Base-by-base conservation (phyloP, 2,797 vertebrate genomes). In the Netta rufina region DNA sequence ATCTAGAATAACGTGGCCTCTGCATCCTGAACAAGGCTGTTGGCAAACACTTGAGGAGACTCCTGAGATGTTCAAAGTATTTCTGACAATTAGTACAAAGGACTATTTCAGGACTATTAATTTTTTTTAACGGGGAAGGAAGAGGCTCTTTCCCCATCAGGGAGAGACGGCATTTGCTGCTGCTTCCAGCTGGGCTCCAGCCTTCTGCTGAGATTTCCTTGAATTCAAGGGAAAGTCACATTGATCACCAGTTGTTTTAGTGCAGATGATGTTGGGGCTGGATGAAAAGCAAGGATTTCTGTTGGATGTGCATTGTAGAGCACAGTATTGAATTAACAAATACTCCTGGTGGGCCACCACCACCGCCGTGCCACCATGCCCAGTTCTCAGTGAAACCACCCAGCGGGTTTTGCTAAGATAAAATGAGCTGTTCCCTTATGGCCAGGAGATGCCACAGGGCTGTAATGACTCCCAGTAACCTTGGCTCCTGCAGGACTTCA, bases 341-440 rank as follows among this genome's bases (percentile, higher is more conserved):
- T 39, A 32, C 13, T 11, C 57, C 69, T n/a, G 43, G 13, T 13
- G 28, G 30, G 45, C 45, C 65, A 61, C n/a, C 0, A 0, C 24
- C 61, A 41, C 27, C 27, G 13, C 6, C 4, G 11, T 30, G 61
- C 61, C 61, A 41, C 61, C 39, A 38, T 30, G 61, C 18, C 27
- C 60, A 39, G 38, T 38, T 41, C 27, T 64, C 38, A 64, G 38
- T 20, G 38, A 72, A 64, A 69, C 6, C 28, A 66, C 11, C 3
- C 0, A 0, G 3, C 1, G 0, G 30, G 33, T 87, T 84, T 66
- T 56, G n/a, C 21, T 18, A 24, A 70, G 43, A 14, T 38, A 12
- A 87, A 89, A 91, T 75, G 1, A 5, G 80, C 8, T 1, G 0
- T 49, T 87, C 13, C 36, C 53, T 60, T 45, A 5, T 0, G 0